Evolutionary conservation across 2,113 vertebrate genomes (phyloP), one percentile per base, ranked within the genome.

Genomic region (Cariama cristata): DNA sequence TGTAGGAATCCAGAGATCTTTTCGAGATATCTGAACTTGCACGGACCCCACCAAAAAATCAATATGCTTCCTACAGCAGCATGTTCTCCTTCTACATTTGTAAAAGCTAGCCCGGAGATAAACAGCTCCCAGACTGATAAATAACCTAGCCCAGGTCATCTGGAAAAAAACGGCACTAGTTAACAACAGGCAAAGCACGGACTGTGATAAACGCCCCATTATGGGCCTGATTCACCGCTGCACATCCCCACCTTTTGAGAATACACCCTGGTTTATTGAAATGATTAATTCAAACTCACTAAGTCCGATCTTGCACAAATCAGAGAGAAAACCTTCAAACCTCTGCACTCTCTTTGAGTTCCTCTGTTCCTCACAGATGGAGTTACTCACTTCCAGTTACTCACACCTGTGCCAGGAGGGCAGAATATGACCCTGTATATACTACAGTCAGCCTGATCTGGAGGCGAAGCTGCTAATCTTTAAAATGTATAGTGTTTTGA

Each of bases 1-100:
- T 85, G 69, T 90, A 95, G 87, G 87, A 96, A 91, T 93, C 84
- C 91, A 71, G 90, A 93, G 93, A 97, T 96, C 87, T 95, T 97
- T 95, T 82, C 91, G 58, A 92, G 87, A 96, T 90, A 93, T 17
- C 81, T 93, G 91, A 97, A 93, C 93, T 83, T 93, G 58, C 67
- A 87, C 6, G n/a, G 84, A 97, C 84, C 91, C 84, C 84, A 85
- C 89, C 90, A 94, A 96, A 74, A 97, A 97, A 96, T 95, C 94
- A 95, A 81, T 83, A 83, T 4, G 6, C 79, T 94, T 81, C 66
- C 74, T 90, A 89, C 74, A 95, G 59, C 44, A 86, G 60, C 50
- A 72, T 79, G 75, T 49, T 63, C 92, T 86, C 60, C 62, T 76
- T 77, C 84, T 79, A 68, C 55, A 69, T 95, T 93, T 88, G 53